Evolutionary conservation across 2,113 vertebrate genomes (phyloP).

Genomic region (Rana temporaria): DNA sequence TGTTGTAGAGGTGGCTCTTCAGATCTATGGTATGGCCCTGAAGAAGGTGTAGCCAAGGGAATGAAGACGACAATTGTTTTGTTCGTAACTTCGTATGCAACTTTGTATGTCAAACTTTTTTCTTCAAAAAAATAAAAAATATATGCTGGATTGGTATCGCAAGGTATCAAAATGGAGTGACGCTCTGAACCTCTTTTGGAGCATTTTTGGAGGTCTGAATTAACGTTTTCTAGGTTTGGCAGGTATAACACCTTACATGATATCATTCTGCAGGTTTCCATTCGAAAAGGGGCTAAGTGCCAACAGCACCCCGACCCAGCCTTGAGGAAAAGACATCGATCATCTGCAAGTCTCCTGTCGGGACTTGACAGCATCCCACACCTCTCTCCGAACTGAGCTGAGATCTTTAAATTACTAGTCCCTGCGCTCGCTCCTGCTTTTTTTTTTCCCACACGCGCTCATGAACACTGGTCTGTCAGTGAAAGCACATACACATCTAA

Average conservation of each 20-base stretch:
- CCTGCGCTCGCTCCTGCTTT: background rate
- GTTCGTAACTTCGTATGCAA: too few relatives aligned
- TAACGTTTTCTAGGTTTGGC: background rate
- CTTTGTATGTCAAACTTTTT: too few relatives aligned
- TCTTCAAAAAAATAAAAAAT: too few relatives aligned
- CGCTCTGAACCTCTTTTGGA: background rate
- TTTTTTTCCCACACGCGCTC: background rate
- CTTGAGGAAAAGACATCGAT: constrained; percentile 46
- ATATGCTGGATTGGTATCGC: too few relatives aligned
- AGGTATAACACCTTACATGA: background rate
- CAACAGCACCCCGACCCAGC: constrained; percentile 23
- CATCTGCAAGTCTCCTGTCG: constrained; percentile 23
- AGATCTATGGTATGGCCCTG: too few relatives aligned
- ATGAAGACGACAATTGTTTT: too few relatives aligned
- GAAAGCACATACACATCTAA: background rate
- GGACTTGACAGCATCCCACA: background rate
- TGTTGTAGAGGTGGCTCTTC: too few relatives aligned
- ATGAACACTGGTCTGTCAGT: background rate
- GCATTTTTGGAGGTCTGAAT: background rate
- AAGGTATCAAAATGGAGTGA: background rate
- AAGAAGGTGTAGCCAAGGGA: too few relatives aligned
- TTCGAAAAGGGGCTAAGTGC: background rate
- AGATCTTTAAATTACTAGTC: constrained; percentile 37
- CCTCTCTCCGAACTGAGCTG: constrained; percentile 18
- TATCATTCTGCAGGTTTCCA: constrained; percentile 33